A percentile compares a stretch with the other conserved stretches of the same genome.
These are phyloP conservation scores for Halictus rubicundus DNA, from an alignment of 1,140 invertebrate genomes.

Conservation along the genomic window DNA sequence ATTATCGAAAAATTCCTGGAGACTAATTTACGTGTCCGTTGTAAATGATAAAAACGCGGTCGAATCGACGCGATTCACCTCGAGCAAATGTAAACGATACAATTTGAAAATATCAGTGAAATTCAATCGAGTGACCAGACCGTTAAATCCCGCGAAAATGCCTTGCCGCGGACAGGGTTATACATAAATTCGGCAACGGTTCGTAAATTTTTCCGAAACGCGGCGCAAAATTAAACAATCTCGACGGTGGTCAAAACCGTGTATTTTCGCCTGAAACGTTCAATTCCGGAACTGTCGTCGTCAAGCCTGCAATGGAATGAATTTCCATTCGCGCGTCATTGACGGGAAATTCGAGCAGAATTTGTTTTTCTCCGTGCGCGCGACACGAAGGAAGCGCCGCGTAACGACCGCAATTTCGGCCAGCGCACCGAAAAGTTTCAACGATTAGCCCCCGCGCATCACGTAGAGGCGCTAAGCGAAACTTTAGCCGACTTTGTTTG, in stretches of 20 bases:
- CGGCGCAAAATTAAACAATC: background rate
- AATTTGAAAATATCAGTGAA: too few species aligned
- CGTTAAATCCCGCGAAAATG: background rate
- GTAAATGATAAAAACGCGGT: too few species aligned
- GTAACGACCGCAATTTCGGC: background rate
- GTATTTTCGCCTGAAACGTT: background rate
- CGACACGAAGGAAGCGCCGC: background rate
- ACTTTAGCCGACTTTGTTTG: background rate
- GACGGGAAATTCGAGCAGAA: background rate
- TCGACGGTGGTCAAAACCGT: background rate
- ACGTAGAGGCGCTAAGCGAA: background rate
- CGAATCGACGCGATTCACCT: too few species aligned
- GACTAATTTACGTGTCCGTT: too few species aligned
- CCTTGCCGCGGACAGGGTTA: background rate
- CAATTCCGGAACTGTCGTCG: background rate
- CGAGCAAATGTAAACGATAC: too few species aligned
- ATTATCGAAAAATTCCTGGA: too few species aligned
- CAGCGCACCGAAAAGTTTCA: background rate
- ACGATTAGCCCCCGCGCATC: background rate
- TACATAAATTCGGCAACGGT: background rate
- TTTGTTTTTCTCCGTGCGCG: background rate
- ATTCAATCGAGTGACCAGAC: too few species aligned
- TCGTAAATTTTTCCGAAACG: background rate
- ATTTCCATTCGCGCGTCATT: background rate
- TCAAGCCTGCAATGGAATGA: background rate